A percentile compares a stretch with the other conserved stretches of the same genome.
These are phyloP conservation scores for Netelia melanura DNA, from an alignment of 2,888 invertebrate genomes.

Conservation along the genomic window DNA sequence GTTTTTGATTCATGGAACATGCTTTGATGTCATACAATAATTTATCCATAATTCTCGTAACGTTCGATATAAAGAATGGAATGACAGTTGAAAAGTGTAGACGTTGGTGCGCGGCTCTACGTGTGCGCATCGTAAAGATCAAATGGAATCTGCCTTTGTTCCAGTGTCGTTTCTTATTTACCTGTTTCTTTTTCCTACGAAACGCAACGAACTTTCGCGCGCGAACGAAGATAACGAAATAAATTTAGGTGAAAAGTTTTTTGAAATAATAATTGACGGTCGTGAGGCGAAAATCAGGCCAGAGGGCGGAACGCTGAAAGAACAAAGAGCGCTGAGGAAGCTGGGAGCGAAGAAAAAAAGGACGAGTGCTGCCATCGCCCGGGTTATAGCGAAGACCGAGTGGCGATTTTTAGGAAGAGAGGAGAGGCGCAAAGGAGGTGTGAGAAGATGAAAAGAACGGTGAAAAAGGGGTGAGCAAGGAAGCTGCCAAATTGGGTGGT, in stretches of 20 bases:
- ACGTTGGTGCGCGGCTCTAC: too few relatives aligned
- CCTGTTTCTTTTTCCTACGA: background rate
- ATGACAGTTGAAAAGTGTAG: too few relatives aligned
- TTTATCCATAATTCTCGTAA: too few relatives aligned
- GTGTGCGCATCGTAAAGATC: too few relatives aligned
- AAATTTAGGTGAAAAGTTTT: constrained; percentile 62
- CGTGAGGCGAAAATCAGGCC: constrained; percentile 7
- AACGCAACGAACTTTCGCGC: constrained; percentile 47
- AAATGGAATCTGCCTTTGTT: too few relatives aligned
- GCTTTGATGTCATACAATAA: too few relatives aligned
- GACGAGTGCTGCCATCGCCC: constrained; percentile 1
- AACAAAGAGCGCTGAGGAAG: constrained; percentile 15
- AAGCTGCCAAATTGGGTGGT: constrained; percentile 49
- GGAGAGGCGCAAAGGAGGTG: background rate
- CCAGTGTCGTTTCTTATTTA: constrained; percentile 9
- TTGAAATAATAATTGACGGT: constrained; percentile 65
- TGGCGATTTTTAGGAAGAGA: constrained; percentile 40
- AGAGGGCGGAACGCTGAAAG: constrained; percentile 12
- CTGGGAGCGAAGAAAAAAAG: constrained; percentile 25
- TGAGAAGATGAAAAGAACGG: constrained; percentile 22
- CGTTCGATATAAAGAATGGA: too few relatives aligned
- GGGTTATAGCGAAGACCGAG: constrained; percentile 42
- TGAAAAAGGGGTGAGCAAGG: constrained; percentile 36
- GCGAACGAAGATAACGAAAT: constrained; percentile 46
- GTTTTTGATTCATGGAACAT: too few relatives aligned